These are phyloP conservation scores for Tragelaphus eurycerus DNA, from an alignment of 2,797 vertebrate genomes.

Conservation along the genomic window DNA sequence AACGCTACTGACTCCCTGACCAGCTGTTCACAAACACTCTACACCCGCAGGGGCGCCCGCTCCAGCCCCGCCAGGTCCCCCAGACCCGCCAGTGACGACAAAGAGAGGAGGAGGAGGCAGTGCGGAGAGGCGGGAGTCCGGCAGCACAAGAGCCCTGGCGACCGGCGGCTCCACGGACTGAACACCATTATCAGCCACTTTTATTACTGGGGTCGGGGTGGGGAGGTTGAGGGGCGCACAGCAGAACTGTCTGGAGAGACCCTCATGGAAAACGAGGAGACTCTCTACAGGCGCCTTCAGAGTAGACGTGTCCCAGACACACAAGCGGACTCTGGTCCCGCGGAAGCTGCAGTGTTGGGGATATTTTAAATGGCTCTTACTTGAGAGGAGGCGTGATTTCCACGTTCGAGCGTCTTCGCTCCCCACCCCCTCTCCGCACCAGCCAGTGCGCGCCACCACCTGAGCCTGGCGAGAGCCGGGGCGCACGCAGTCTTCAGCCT, in stretches of 20 bases:
- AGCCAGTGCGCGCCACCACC: slow-evolving; percentile 72
- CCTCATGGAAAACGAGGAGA: neutral
- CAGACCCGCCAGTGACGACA: slow-evolving; percentile 70
- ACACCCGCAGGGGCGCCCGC: slow-evolving; percentile 56
- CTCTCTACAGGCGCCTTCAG: slow-evolving; percentile 18
- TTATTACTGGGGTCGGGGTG: slow-evolving; percentile 9
- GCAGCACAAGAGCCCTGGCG: neutral
- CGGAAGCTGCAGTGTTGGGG: slow-evolving; percentile 63
- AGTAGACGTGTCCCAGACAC: slow-evolving; percentile 22
- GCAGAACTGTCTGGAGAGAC: neutral
- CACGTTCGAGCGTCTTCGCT: slow-evolving; percentile 65
- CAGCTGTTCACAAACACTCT: slow-evolving; percentile 57
- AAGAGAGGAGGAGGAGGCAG: neutral
- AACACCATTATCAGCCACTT: slow-evolving; percentile 56
- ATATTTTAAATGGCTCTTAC: slow-evolving; percentile 62
- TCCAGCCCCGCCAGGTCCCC: slow-evolving; percentile 64
- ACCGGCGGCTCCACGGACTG: neutral
- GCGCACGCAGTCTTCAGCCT: slow-evolving; percentile 65
- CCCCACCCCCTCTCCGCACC: slow-evolving; percentile 70
- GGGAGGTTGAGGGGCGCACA: neutral
- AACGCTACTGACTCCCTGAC: neutral
- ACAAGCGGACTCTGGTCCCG: slow-evolving; percentile 43
- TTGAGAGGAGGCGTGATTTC: slow-evolving; percentile 72
- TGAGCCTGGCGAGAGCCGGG: slow-evolving; percentile 64
- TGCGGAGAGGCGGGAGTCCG: neutral